Conservation (phyloP, 2,113 vertebrate species). For the Vireo altiloquus region DNA sequence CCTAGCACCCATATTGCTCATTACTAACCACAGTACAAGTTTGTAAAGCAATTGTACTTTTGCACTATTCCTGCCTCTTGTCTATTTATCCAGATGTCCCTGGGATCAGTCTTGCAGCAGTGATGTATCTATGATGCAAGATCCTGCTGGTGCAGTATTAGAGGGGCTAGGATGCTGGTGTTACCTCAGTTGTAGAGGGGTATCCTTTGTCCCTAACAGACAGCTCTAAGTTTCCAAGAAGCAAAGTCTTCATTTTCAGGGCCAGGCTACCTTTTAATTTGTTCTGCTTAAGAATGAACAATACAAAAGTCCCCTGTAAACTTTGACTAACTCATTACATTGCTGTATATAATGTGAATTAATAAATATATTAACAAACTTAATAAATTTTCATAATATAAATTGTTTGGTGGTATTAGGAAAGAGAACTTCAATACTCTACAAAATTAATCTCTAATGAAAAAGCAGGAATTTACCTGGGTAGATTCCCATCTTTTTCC, state of each 20-base stretch:
- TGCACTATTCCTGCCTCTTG: neutral
- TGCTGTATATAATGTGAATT: neutral
- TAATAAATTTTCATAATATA: neutral
- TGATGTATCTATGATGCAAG: neutral
- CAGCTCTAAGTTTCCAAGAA: neutral
- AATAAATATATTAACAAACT: neutral
- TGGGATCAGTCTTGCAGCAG: neutral
- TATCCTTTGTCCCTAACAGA: neutral
- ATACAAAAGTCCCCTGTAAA: neutral
- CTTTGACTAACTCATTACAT: neutral
- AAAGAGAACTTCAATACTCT: neutral
- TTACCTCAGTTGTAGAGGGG: neutral
- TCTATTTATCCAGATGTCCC: neutral
- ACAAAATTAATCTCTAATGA: neutral
- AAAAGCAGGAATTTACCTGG: neutral
- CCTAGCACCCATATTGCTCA: neutral
- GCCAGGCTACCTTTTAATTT: neutral
- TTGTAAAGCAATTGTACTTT: neutral
- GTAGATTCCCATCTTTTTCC: neutral
- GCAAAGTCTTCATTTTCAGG: neutral
- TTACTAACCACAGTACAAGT: neutral
- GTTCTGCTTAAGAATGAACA: neutral
- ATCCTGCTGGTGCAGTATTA: fast-evolving
- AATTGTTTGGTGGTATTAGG: neutral
- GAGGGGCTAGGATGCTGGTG: neutral